Evolutionary conservation across 2,113 vertebrate genomes (phyloP), one percentile per base, ranked within the genome.

Genomic region (Mustela nigripes): DNA sequence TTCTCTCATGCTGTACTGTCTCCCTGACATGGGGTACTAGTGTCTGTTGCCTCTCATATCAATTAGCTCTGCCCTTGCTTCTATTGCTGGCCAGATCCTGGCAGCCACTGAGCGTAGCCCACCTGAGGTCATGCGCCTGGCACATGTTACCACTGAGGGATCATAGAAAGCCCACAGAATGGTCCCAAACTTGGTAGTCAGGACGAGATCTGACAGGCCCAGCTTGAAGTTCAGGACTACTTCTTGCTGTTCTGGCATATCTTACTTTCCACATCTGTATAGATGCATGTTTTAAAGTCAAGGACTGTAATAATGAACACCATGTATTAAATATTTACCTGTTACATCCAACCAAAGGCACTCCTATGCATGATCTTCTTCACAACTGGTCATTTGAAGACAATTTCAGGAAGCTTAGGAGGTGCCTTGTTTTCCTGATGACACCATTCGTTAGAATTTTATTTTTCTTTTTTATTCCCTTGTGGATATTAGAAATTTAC

Each of bases 401-500:
- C 7, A 56, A 42, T 83, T 89, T 81, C 36, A 48, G n/a, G 53
- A 95, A 62, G 87, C 42, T 80, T 83, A 18, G 50, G 39, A 56
- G 88, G 26, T 33, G 24, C 42, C 31, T 90, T 81, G 39, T 74
- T 97, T 95, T 73, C 39, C n/a, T 85, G 80, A 67, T 50, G 2
- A 86, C 7, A 56, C 11, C 24, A 15, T 89, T 80, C 45, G 71
- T 97, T 16, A 96, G 56, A 97, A 93, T 87, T 87, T 7, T 82
- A 21, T 60, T 69, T 91, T 76, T 60, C 28, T 50, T 21, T 74
- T 86, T 62, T 85, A 62, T 26, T 24, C 12, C 50, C 3, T 22
- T 15, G 81, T 24, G 45, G 24, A 74, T 28, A 21, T 87, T 88
- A 84, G 63, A 81, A 89, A 94, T 78, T 80, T 50, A 31, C 16